Conservation (phyloP, 37 sponge, comb jelly and placozoan genomes). For the Crambe crambe region DNA sequence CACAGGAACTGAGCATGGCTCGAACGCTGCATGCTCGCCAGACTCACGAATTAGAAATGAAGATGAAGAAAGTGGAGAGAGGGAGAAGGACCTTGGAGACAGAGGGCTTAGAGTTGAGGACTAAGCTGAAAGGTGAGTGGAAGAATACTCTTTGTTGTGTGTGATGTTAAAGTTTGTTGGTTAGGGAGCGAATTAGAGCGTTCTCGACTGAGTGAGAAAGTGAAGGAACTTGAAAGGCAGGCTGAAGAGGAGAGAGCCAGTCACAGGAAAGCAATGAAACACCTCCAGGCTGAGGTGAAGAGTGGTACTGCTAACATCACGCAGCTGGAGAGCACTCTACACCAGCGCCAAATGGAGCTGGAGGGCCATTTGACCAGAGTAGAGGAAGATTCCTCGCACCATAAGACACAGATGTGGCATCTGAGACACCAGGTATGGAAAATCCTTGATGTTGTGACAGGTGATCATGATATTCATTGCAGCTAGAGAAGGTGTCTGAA, state of each 20-base stretch:
- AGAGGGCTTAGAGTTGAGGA: neutral
- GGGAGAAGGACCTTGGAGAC: conserved; percentile 25
- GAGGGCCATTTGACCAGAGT: conserved; percentile 25
- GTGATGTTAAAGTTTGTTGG: neutral
- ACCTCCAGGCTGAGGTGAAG: conserved; percentile 23
- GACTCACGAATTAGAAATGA: conserved; percentile 17
- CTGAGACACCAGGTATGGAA: conserved; percentile 16
- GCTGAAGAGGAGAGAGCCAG: conserved; percentile 39
- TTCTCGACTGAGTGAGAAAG: conserved; percentile 19
- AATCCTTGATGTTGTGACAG: neutral
- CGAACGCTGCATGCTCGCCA: conserved; percentile 27
- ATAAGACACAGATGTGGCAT: conserved; percentile 5
- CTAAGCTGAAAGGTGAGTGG: conserved; percentile 27
- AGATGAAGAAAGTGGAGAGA: conserved; percentile 28
- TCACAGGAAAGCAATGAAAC: conserved; percentile 6
- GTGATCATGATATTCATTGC: too few species aligned
- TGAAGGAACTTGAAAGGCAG: conserved; percentile 14
- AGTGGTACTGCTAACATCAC: conserved; percentile 15
- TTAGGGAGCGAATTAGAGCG: conserved; percentile 35
- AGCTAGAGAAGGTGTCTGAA: conserved; percentile 18
- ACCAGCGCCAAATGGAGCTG: conserved; percentile 35
- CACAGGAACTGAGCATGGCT: conserved; percentile 12
- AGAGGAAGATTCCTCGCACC: conserved; percentile 14
- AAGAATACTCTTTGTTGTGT: neutral
- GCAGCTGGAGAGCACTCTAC: conserved; percentile 40